A percentile compares a stretch with the other conserved stretches of the same genome.
phyloP scores from a whole-genome alignment of 1,140 invertebrate species.

The Melanaphis sacchari region DNA sequence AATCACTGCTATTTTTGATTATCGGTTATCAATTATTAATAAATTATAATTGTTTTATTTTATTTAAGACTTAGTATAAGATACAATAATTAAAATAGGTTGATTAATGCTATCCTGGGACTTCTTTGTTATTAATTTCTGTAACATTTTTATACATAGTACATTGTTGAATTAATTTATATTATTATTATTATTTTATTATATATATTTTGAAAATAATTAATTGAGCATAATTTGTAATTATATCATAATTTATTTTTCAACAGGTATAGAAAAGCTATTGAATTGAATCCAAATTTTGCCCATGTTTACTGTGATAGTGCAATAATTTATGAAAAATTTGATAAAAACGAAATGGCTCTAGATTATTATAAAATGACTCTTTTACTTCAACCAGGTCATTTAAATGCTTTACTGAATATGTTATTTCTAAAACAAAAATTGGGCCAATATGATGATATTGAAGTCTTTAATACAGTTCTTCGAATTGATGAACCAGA shows the following conservation, averaged over 20 bases:
- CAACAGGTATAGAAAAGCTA: slow-evolving; percentile 95
- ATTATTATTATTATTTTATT: background rate
- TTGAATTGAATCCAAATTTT: slow-evolving; percentile 98
- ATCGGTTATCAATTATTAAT: too few species aligned
- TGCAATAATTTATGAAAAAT: slow-evolving; percentile 99
- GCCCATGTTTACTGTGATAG: slow-evolving; percentile 99
- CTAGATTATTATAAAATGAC: slow-evolving; percentile 12
- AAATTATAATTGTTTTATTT: too few species aligned
- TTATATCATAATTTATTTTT: background rate
- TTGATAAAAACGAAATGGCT: slow-evolving; percentile 77
- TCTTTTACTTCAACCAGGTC: background rate
- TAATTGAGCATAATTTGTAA: background rate
- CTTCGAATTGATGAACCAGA: background rate
- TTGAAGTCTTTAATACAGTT: background rate
- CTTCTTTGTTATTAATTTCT: too few species aligned
- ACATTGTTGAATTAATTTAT: too few species aligned
- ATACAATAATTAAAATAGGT: too few species aligned
- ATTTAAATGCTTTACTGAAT: slow-evolving; percentile 6
- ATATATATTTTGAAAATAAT: background rate
- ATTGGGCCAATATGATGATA: background rate
- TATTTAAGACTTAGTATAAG: too few species aligned
- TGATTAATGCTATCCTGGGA: too few species aligned
- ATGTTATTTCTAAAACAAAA: background rate
- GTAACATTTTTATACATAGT: too few species aligned
- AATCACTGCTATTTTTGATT: too few species aligned